Evolutionary conservation across 2,797 vertebrate genomes (phyloP).

Genomic region (Pangasius djambal): DNA sequence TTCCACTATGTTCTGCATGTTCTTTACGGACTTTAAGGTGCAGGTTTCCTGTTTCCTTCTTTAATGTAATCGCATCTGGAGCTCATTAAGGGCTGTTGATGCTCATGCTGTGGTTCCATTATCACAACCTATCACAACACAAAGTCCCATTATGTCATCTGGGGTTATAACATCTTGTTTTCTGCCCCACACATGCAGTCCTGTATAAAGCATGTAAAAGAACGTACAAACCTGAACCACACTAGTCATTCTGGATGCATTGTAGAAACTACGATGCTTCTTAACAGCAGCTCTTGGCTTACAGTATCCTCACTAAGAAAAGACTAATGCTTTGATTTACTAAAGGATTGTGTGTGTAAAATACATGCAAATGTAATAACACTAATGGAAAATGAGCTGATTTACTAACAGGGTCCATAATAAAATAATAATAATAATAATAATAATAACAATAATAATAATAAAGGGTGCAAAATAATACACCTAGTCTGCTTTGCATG

Average conservation of each 20-base stretch:
- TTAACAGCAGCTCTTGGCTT: not conserved
- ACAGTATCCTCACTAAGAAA: not conserved
- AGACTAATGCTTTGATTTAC: not conserved
- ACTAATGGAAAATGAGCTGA: not conserved
- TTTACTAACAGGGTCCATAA: not conserved
- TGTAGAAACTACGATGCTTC: not conserved
- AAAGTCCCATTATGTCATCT: conserved; percentile 38
- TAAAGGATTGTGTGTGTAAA: not conserved
- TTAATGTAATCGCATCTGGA: conserved; percentile 49
- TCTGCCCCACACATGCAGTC: not conserved
- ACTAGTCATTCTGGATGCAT: not conserved
- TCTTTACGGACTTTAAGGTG: conserved; percentile 10
- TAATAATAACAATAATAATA: no score
- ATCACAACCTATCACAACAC: conserved; percentile 35
- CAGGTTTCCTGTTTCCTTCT: conserved; percentile 24
- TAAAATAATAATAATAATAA: not conserved
- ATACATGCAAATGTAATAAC: not conserved
- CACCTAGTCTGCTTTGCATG: not conserved
- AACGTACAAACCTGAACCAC: not conserved
- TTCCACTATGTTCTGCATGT: conserved; percentile 32
- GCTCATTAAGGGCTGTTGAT: conserved; percentile 39
- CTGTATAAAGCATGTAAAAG: not conserved
- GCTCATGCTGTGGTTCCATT: conserved; percentile 35
- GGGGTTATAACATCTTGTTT: conserved; percentile 39
- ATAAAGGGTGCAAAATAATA: not conserved